A percentile compares a stretch with the other conserved stretches of the same genome.
Evolutionary conservation across 2,113 vertebrate species (phyloP).

Genomic region (Hassar affinis): DNA sequence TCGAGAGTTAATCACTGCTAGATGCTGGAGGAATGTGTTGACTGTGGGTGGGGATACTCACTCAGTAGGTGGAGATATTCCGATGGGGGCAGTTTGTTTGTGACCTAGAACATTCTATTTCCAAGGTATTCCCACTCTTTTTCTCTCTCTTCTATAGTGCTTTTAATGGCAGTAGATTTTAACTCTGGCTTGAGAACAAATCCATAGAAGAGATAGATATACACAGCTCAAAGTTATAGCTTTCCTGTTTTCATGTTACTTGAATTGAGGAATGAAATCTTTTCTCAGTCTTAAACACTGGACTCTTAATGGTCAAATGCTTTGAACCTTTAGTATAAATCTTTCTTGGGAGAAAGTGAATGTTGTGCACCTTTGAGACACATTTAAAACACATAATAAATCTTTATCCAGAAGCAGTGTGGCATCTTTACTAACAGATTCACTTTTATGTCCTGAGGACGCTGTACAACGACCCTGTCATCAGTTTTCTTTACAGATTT

Average conservation of each 20-base stretch:
- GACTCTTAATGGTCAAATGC: background rate
- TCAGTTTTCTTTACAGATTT: background rate
- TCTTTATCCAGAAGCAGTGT: background rate
- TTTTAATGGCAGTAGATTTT: background rate
- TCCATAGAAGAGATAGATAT: background rate
- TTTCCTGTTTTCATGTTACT: background rate
- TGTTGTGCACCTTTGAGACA: background rate
- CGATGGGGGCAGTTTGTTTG: too few relatives aligned
- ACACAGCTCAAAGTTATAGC: background rate
- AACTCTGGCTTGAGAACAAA: background rate
- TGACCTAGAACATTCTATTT: too few relatives aligned
- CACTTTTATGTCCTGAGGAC: too few relatives aligned
- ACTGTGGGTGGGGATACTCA: too few relatives aligned
- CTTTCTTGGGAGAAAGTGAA: background rate
- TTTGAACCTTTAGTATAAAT: background rate
- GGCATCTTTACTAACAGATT: background rate
- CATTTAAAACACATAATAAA: background rate
- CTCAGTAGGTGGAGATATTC: too few relatives aligned
- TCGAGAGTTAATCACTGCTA: too few relatives aligned
- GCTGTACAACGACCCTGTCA: background rate
- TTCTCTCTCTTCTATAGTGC: background rate
- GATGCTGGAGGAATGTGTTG: too few relatives aligned
- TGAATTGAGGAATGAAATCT: background rate
- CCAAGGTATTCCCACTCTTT: background rate
- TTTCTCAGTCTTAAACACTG: background rate